Base-by-base conservation (phyloP, 1,140 invertebrate genomes). In the Antheraea mylitta region DNA sequence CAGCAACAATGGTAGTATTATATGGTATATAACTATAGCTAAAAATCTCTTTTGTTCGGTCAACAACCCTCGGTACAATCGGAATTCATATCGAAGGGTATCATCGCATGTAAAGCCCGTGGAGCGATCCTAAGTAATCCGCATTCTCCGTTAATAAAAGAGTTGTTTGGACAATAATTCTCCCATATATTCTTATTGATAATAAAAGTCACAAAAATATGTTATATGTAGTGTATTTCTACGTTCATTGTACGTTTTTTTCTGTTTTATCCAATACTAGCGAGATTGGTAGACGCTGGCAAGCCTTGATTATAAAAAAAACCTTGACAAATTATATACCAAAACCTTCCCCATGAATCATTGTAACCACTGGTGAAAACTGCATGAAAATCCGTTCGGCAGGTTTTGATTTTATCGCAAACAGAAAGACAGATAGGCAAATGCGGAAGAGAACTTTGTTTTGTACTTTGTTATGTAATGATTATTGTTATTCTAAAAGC, bases 41-140 rank as follows among this genome's bases (percentile, higher is more conserved):
- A 53, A 1, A 53, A 16, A 11, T 53, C 16, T 53, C 45, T 53
- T 53, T 53, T 53, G 45, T 53, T n/a, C 45, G 45, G 45, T 53
- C 45, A 53, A 53, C 45, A 53, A 53, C 11, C 45, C 16, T 53
- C 45, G 45, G 45, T 16, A 53, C 45, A 53, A 53, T 53, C 11
- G 45, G 45, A 53, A 53, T 53, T 53, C 45, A 53, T 53, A 53
- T 53, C 45, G 16, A 53, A 53, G 45, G 45, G 45, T 53, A 53
- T 13, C 45, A n/a, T 53, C 45, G 16, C 1, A 16, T 53, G 45
- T 53, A 53, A 53, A 53, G 45, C 45, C 45, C 45, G 45, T 53
- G 45, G 16, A 53, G 45, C 45, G 45, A 53, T 13, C 45, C 45
- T 53, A 16, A 53, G 16, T 13, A 10, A 53, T 13, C 45, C 45